Evolutionary conservation across 2,113 vertebrate genomes (phyloP), one percentile per base, ranked within the genome.

Genomic region (Eulemur rufifrons): DNA sequence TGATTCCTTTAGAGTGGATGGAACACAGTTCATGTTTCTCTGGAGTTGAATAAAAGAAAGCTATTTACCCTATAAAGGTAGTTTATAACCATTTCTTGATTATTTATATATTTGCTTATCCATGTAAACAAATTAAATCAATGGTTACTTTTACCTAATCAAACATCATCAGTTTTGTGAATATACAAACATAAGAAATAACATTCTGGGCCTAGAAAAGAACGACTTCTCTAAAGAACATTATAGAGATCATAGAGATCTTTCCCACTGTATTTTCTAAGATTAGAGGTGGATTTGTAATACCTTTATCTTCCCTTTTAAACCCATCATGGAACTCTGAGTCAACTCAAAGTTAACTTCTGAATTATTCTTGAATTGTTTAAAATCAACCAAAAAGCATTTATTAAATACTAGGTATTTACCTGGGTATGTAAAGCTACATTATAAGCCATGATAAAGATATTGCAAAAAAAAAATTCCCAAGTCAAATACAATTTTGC

Each of bases 401-500:
- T 94, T 94, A 92, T 66, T 86, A 92, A 95, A 83, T 39, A 93
- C 15, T 39, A 78, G 6, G 13, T 52, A 89, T 92, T 94, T 95
- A 95, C 77, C 77, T 95, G 27, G n/a, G 17, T 52, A 77, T 23
- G 21, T 92, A 94, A 94, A 87, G 29, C 37, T 63, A 8, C 27
- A 42, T 80, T 92, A 37, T 66, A 61, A 84, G 13, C 78, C 83
- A 94, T 54, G 27, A 61, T 63, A 82, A 85, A 76, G 66, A 90
- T 4, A 64, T 6, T 14, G 4, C 39, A 69, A 76, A 91, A 45
- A 73, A 83, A 90, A 80, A 84, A 73, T 80, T 91, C 45, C 37
- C n/a, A 96, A 87, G 45, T 85, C 89, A 93, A 95, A 83, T 52
- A 47, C 63, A 86, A 87, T 87, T 90, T 92, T 93, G 92, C 29